A percentile compares a stretch with the other conserved stretches of the same genome.
Evolutionary conservation across 2,888 invertebrate species (phyloP).

Genomic region (Zygothrica quintamaculata): DNA sequence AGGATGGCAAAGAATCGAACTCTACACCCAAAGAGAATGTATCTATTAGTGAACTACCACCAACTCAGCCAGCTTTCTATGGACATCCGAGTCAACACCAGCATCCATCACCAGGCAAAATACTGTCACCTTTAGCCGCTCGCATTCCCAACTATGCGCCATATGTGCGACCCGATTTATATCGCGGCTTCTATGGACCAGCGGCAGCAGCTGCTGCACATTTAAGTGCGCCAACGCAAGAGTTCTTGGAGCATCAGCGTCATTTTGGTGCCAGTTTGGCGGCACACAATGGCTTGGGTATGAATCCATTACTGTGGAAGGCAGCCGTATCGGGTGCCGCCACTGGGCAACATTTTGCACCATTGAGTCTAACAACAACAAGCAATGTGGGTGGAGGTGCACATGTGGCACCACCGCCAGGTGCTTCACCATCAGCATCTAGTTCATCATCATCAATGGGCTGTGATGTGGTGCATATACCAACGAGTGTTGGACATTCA

Average conservation of each 20-base stretch:
- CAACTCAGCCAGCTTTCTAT: constrained; percentile 82
- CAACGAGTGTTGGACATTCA: constrained; percentile 64
- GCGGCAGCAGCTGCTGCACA: constrained; percentile 88
- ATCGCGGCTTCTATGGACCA: constrained; percentile 90
- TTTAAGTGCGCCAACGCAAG: constrained; percentile 84
- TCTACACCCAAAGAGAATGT: constrained; percentile 76
- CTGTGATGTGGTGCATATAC: constrained; percentile 82
- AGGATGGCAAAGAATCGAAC: constrained; percentile 88
- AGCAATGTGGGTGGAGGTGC: constrained; percentile 64
- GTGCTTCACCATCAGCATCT: constrained; percentile 86
- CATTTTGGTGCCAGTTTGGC: constrained; percentile 86
- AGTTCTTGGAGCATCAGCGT: constrained; percentile 86
- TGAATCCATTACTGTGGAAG: constrained; percentile 84
- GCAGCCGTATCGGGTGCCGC: constrained; percentile 83
- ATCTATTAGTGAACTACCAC: constrained; percentile 75
- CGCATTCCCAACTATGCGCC: constrained; percentile 88
- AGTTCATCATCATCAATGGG: constrained; percentile 85
- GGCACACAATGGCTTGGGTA: constrained; percentile 84
- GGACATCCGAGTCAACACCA: constrained; percentile 84
- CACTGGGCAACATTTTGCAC: constrained; percentile 83
- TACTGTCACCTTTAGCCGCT: constrained; percentile 87
- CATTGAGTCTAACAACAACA: constrained; percentile 84
- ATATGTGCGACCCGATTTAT: constrained; percentile 91
- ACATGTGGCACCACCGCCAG: constrained; percentile 83
- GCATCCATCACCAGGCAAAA: constrained; percentile 87